These are phyloP conservation scores for Thumatha senex DNA, from an alignment of 2,888 invertebrate genomes.

Conservation along the genomic window DNA sequence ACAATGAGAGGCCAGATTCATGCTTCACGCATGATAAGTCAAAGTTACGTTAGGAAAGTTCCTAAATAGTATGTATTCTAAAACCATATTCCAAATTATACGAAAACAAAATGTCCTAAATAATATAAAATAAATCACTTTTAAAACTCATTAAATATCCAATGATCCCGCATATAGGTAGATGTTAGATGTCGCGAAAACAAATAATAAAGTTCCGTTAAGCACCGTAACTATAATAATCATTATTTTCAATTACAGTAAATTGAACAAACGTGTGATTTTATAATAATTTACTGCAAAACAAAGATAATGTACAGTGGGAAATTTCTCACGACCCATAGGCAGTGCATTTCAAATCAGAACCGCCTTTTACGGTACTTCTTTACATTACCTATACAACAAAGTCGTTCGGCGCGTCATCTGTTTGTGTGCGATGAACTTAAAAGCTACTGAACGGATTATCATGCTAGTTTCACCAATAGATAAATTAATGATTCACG, in stretches of 20 bases:
- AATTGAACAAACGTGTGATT: slow-evolving; percentile 24
- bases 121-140: neutral
- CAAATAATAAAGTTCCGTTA: slow-evolving; percentile 30
- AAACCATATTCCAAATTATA: too few relatives aligned
- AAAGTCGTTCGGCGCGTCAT: too few relatives aligned
- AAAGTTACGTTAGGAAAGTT: too few relatives aligned
- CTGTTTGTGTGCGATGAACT: too few relatives aligned
- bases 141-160: neutral
- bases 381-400: neutral
- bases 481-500: too few relatives aligned
- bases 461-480: too few relatives aligned
- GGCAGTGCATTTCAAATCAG: slow-evolving; percentile 31
- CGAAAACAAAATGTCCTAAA: too few relatives aligned
- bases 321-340: slow-evolving; percentile 49
- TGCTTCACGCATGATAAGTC: too few relatives aligned
- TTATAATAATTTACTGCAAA: slow-evolving; percentile 18
- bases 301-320: slow-evolving; percentile 36
- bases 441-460: too few relatives aligned
- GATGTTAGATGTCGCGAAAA: slow-evolving; percentile 23
- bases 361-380: slow-evolving; percentile 5
- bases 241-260: slow-evolving; percentile 41
- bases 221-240: slow-evolving; percentile 24
- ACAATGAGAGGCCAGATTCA: too few relatives aligned
- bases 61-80: too few relatives aligned
- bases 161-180: neutral